A percentile compares a stretch with the other conserved stretches of the same genome.
These are phyloP conservation scores for Cyclargus thomasi DNA, from an alignment of 1,140 invertebrate genomes.

Conservation along the genomic window DNA sequence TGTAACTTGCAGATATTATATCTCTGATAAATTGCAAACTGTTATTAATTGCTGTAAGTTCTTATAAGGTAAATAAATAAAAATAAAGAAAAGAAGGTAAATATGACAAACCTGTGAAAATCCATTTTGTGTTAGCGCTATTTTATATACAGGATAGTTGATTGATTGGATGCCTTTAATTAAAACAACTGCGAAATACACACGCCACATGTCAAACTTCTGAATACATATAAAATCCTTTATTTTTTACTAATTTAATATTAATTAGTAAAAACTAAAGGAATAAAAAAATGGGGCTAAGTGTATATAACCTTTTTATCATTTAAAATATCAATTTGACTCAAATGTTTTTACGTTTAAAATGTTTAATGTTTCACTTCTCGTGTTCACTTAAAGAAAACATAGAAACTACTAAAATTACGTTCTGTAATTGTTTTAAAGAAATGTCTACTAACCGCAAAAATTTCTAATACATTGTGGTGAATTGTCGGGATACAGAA, in stretches of 20 bases:
- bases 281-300: background rate
- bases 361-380: background rate
- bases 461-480: constrained; percentile 44
- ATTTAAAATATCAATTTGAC: no score
- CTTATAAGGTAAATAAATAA: no score
- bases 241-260: no score
- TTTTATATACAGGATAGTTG: constrained; percentile 74
- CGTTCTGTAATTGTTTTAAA: constrained; percentile 39
- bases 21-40: no score
- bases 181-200: constrained; percentile 23
- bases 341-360: no score
- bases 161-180: constrained; percentile 30
- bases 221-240: background rate
- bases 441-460: constrained; percentile 57
- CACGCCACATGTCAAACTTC: constrained; percentile 17
- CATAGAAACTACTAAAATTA: constrained; percentile 40
- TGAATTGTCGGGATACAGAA: background rate
- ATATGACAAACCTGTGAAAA: constrained; percentile 77
- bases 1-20: no score
- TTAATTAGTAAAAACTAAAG: no score
- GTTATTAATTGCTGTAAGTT: no score
- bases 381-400: constrained; percentile 43
- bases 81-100: background rate
- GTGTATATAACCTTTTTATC: background rate
- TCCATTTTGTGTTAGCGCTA: constrained; percentile 78